Conservation (phyloP, 2,888 invertebrate species). For the Zhengitettix transpicula region DNA sequence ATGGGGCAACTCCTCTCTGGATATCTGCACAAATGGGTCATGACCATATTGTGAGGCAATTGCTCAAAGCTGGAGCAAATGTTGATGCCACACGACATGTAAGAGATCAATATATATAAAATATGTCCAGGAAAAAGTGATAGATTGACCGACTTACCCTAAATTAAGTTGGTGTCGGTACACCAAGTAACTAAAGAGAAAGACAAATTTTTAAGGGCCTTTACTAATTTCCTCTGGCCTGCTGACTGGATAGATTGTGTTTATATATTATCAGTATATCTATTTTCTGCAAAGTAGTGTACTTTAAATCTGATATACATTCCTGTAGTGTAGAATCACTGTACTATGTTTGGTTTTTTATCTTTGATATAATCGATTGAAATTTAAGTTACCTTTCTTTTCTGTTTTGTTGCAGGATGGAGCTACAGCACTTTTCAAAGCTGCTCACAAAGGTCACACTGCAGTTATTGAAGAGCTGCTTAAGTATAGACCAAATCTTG, state of each 20-base stretch:
- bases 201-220: too few relatives aligned
- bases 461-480: slow-evolving; percentile 73
- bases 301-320: too few relatives aligned
- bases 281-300: too few relatives aligned
- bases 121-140: too few relatives aligned
- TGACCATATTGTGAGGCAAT: slow-evolving; percentile 55
- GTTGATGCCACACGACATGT: slow-evolving; percentile 71
- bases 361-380: neutral
- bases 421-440: slow-evolving; percentile 86
- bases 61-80: slow-evolving; percentile 61
- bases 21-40: slow-evolving; percentile 93
- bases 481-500: slow-evolving; percentile 64
- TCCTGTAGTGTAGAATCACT: neutral
- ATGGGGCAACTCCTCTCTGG: slow-evolving; percentile 82
- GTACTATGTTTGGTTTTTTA: neutral
- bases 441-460: slow-evolving; percentile 84
- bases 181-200: too few relatives aligned
- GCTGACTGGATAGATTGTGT: too few relatives aligned
- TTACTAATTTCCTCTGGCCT: too few relatives aligned
- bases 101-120: slow-evolving; percentile 16
- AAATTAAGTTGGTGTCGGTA: too few relatives aligned
- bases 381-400: neutral
- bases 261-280: too few relatives aligned
- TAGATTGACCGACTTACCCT: too few relatives aligned
- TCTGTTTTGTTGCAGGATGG: slow-evolving; percentile 51